phyloP scores from a whole-genome alignment of 23 tunicate species.

The Diplosoma virens region DNA sequence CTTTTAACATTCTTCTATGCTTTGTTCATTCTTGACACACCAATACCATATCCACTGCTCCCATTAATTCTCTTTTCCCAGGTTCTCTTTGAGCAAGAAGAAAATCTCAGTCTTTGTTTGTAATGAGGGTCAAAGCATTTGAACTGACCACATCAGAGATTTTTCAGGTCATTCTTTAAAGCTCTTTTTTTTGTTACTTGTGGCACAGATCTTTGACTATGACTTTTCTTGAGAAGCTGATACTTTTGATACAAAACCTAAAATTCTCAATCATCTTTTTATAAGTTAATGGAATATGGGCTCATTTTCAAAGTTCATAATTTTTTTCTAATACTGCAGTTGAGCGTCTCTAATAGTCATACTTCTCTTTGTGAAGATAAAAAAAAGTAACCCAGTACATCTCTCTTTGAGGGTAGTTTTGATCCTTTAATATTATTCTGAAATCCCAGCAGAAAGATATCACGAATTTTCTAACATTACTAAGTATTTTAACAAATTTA shows the following conservation, averaged over 20 bases:
- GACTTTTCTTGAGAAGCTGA: background rate
- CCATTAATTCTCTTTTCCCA: too few species aligned
- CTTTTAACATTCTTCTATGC: background rate
- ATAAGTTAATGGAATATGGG: background rate
- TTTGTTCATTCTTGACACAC: constrained; percentile 7
- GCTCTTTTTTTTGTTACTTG: background rate
- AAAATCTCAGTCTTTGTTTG: background rate
- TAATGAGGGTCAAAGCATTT: background rate
- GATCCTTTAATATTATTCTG: too few species aligned
- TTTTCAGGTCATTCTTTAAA: constrained; percentile 5
- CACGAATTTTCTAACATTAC: too few species aligned
- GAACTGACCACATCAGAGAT: constrained; percentile 6
- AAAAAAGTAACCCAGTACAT: background rate
- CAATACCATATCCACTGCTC: too few species aligned
- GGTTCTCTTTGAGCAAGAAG: background rate
- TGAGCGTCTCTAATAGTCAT: constrained; percentile 3
- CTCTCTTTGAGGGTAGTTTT: constrained; percentile 1
- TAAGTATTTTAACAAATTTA: too few species aligned
- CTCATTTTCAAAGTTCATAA: constrained; percentile 1
- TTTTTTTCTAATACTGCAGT: constrained; percentile 4
- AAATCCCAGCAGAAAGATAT: too few species aligned
- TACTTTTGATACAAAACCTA: background rate
- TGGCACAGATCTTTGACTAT: too few species aligned
- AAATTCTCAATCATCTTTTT: background rate
- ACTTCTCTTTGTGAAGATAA: constrained; percentile 1